phyloP scores from a whole-genome alignment of 2,113 vertebrate genomes.

The Antennarius striatus region DNA sequence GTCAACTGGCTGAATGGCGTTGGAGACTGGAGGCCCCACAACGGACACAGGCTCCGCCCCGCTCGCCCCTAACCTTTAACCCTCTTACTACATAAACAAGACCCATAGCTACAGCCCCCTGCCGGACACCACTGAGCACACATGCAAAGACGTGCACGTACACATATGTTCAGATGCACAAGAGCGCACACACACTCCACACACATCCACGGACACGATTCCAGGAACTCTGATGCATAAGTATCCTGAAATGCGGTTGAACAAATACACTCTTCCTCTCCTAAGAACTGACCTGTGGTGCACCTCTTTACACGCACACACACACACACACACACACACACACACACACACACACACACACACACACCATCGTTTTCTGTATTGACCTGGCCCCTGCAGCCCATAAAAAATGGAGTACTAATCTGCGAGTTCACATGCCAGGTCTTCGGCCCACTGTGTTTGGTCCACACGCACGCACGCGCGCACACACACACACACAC shows the following conservation, averaged over 20 bases:
- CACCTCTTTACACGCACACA: background rate
- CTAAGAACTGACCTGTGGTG: slow-evolving; percentile 23
- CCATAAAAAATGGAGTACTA: slow-evolving; percentile 69
- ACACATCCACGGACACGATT: slow-evolving; percentile 12
- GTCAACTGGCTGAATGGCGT: slow-evolving; percentile 73
- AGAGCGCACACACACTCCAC: slow-evolving; percentile 8
- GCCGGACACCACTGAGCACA: slow-evolving; percentile 61
- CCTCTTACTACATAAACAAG: slow-evolving; percentile 73
- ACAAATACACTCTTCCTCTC: slow-evolving; percentile 12
- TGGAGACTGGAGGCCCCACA: slow-evolving; percentile 68
- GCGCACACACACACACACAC: slow-evolving; percentile 24
- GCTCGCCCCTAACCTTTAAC: slow-evolving; percentile 74
- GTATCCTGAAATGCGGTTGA: slow-evolving; percentile 29
- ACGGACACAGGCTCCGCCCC: slow-evolving; percentile 62
- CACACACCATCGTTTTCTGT: slow-evolving; percentile 18
- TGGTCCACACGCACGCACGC: slow-evolving; percentile 21
- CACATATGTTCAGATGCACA: slow-evolving; percentile 55
- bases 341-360: background rate
- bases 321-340: too few relatives aligned
- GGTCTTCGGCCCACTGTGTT: slow-evolving; percentile 65
- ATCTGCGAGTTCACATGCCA: slow-evolving; percentile 71
- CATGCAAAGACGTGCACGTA: slow-evolving; percentile 54
- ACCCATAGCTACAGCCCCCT: slow-evolving; percentile 75
- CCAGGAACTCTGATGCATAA: slow-evolving; percentile 26
- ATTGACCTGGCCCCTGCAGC: slow-evolving; percentile 42